Evolutionary conservation across 2,797 vertebrate species (phyloP).

Genomic region (Coendou prehensilis): DNA sequence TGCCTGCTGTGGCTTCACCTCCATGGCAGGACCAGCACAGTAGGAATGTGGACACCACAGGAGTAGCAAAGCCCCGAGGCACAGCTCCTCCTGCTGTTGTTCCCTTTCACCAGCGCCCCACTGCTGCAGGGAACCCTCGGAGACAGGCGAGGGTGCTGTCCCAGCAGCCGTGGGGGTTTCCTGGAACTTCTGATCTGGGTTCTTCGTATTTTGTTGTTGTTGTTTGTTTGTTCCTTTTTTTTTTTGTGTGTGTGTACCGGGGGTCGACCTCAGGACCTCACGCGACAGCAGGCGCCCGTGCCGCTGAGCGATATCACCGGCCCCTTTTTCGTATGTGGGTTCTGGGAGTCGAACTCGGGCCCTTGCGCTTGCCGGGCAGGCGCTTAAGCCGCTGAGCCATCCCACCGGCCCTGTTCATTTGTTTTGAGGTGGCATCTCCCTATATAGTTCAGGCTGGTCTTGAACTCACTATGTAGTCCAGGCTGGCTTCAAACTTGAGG

Average conservation of each 20-base stretch:
- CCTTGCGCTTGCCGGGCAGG: too few species aligned
- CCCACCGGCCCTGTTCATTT: too few species aligned
- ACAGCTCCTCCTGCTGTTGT: fast-evolving
- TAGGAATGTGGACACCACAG: not conserved
- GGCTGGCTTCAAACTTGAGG: not conserved
- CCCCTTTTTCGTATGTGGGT: too few species aligned
- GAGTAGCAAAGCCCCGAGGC: not conserved
- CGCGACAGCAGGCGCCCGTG: too few species aligned
- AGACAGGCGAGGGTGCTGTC: fast-evolving
- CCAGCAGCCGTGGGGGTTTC: fast-evolving
- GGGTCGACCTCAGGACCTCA: too few species aligned
- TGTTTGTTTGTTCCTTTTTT: not conserved
- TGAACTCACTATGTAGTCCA: not conserved
- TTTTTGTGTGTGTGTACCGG: too few species aligned
- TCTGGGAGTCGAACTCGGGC: too few species aligned
- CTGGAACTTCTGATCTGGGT: not conserved
- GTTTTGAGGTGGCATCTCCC: not conserved
- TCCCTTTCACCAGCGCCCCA: not conserved
- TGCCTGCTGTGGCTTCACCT: not conserved
- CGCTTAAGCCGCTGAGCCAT: too few species aligned
- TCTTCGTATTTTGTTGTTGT: not conserved
- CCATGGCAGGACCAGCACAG: not conserved
- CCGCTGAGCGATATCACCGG: too few species aligned
- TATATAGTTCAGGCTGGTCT: not conserved
- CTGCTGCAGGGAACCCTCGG: not conserved